Base-by-base conservation (phyloP, 2,888 invertebrate genomes). In the Lissocephala sabroskyi region DNA sequence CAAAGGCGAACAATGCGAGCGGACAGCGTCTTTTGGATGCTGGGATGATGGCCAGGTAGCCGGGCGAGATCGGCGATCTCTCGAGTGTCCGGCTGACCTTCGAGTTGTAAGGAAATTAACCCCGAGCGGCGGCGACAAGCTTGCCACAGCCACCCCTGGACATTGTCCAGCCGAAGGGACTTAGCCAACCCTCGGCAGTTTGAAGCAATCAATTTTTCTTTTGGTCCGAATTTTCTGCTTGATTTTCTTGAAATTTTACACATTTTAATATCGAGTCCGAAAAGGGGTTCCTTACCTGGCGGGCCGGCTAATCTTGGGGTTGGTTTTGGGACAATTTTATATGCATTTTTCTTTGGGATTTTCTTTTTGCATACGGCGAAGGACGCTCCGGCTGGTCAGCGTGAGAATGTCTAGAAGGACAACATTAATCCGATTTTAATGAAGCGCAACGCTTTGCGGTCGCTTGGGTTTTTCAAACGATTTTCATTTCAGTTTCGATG, bases 401-500 rank as follows among this genome's bases (percentile, higher is more conserved):
- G 80, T 80, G 80, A 77, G 81, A 81, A 17, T 49, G 51, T 36
- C 29, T 39, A 35, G 47, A 40, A 3, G 41, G 14, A 40, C 41
- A 56, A 57, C 65, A 62, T 70, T 82, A 83, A 82, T 82, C 82
- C 81, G 79, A 80, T 83, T 83, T 82, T 81, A 82, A 83, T 83
- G 81, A 82, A 82, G 81, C 81, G 79, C 75, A 71, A 75, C 81
- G 78, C 60, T 79, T 79, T 83, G 83, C 78, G 82, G 82, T 82
- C 70, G 66, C n/a, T 33, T 33, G 7, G 33, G 9, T 11, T 23
- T 3, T 23, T 23, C 7, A 5, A 23, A 23, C 7, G 3, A 23
- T 23, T 23, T 23, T 23, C 43, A 23, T 28, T 44, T 6, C 23
- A 5, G 23, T 23, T 23, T 23, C 4, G 23, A 23, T 23, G 23